These are phyloP conservation scores for Trachelus tabidus DNA, from an alignment of 2,888 invertebrate species.

Conservation along the genomic window DNA sequence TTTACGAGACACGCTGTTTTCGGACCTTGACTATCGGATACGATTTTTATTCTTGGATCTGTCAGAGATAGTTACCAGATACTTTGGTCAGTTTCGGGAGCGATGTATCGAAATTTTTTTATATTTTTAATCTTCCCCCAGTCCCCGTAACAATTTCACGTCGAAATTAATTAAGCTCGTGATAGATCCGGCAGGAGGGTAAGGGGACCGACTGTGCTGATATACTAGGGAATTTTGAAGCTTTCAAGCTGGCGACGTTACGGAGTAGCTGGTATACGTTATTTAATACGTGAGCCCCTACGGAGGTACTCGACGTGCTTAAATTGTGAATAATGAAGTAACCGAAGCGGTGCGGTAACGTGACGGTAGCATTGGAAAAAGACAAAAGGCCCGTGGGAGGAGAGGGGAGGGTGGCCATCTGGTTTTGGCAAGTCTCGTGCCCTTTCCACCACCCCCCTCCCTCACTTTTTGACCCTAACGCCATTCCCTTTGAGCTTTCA, in stretches of 20 bases:
- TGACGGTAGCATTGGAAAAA: neutral
- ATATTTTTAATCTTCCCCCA: too few species aligned
- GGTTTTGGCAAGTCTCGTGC: neutral
- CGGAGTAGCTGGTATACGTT: neutral
- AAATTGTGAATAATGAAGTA: slow-evolving; percentile 3
- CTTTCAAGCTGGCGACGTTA: neutral
- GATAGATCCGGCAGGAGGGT: too few species aligned
- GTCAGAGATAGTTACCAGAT: too few species aligned
- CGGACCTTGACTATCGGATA: too few species aligned
- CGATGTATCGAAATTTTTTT: too few species aligned
- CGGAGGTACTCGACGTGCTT: neutral
- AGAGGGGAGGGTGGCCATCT: neutral
- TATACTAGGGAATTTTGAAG: neutral
- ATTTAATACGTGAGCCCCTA: neutral
- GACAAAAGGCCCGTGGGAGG: neutral
- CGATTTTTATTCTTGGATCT: too few species aligned
- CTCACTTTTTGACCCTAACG: neutral
- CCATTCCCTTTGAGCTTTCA: neutral
- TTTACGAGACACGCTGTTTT: too few species aligned
- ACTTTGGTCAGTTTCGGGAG: too few species aligned
- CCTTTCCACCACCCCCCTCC: too few species aligned
- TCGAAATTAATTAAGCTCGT: too few species aligned
- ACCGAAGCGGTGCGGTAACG: neutral
- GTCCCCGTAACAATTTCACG: too few species aligned
- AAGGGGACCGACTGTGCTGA: too few species aligned